Evolutionary conservation across 2,797 vertebrate species (phyloP).

Genomic region (Chaenodraco wilsoni): DNA sequence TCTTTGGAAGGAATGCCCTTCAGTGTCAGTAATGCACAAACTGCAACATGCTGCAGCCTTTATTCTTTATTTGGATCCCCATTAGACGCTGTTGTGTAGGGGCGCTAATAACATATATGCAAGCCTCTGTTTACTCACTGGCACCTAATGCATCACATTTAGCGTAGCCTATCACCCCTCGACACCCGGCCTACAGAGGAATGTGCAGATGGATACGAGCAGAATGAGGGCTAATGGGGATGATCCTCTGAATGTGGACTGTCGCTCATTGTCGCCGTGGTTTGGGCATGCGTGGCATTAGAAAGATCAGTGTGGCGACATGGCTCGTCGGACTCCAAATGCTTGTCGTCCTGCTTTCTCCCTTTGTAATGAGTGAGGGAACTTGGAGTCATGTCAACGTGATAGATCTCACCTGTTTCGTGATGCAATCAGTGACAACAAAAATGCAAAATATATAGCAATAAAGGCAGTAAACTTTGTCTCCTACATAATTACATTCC

Average conservation of each 20-base stretch:
- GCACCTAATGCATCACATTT: conserved; percentile 61
- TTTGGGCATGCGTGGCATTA: conserved; percentile 53
- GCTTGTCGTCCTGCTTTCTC: conserved; percentile 34
- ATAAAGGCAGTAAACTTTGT: neutral
- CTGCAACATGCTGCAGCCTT: conserved; percentile 32
- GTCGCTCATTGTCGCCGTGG: conserved; percentile 55
- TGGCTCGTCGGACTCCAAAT: conserved; percentile 47
- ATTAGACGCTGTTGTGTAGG: conserved; percentile 36
- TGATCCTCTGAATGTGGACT: conserved; percentile 53
- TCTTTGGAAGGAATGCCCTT: conserved; percentile 63
- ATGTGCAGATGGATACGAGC: conserved; percentile 53
- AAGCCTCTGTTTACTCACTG: conserved; percentile 50
- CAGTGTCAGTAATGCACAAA: conserved; percentile 40
- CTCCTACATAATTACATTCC: too few species aligned
- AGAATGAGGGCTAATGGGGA: conserved; percentile 58
- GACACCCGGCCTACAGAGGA: conserved; percentile 49
- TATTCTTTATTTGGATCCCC: conserved; percentile 53
- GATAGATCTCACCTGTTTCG: conserved; percentile 37
- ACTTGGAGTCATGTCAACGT: conserved; percentile 17
- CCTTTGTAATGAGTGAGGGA: conserved; percentile 25
- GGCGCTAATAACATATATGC: conserved; percentile 50
- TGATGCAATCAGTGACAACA: conserved; percentile 19
- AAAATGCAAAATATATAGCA: conserved; percentile 15
- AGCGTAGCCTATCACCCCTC: conserved; percentile 30
- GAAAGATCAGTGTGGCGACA: conserved; percentile 52